Base-by-base conservation (phyloP, 2,888 invertebrate genomes). In the Pollenia amentaria region DNA sequence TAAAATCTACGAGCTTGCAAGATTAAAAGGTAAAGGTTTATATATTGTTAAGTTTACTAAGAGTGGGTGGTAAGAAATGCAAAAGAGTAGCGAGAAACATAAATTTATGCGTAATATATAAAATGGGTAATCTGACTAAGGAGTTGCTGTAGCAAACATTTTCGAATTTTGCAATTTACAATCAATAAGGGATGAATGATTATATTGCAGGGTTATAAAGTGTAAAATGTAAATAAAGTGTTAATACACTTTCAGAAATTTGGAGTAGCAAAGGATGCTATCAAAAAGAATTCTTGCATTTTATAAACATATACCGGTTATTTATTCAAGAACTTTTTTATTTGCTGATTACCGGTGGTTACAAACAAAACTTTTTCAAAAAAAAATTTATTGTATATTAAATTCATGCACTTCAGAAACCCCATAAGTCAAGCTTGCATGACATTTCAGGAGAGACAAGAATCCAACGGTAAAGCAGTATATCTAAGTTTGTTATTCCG, bases 91-190 rank as follows among this genome's bases (percentile, higher is more conserved):
- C 18, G 57, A n/a, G 29, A 51, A 42, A 78, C 55, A 64, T 62
- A 86, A 87, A 87, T 84, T 84, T 87, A 87, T 87, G 87, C 87
- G 78, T 80, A 80, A 87, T 72, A 76, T 67, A 29, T 53, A 72
- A 65, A 79, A 65, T 82, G 70, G 53, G 12, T 80, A 70, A 62
- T 53, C n/a, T 73, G 48, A 16, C 40, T 75, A 57, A 62, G 62
- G 65, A 48, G 40, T 48, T 40, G 12, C 14, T 60, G 53, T 51
- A 72, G 69, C 53, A 60, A 60, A 73, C 44, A 48, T 73, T 38
- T 55, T 69, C 12, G 21, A 69, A 65, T 65, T 83, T 73, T 57
- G 55, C 62, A 53, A 73, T 44, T 53, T 38, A 18, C n/a, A 46
- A 62, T 55, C 62, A 77, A 51, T 77, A 84, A 84, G 87, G 87